Base-by-base conservation (phyloP, 2,888 invertebrate species). In the Limnephilus rhombicus region DNA sequence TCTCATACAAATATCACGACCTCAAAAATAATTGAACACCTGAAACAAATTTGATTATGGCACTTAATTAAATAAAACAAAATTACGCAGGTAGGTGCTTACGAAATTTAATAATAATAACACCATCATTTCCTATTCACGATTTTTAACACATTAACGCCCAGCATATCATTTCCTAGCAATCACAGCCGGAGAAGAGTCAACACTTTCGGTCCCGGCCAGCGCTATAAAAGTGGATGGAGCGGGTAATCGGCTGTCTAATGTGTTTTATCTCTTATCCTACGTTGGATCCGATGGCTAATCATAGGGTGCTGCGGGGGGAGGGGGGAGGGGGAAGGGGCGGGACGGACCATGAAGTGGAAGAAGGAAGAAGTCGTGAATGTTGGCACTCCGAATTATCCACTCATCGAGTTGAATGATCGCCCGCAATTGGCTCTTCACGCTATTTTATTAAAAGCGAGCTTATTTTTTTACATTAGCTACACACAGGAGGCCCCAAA, bases 251-350 rank as follows among this genome's bases (percentile, higher is more conserved):
- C 80, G 80, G 81, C 37, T 68, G 85, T 80, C 91, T 91, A 91
- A 91, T 91, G 91, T 87, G 87, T 91, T 91, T 91, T 91, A 91
- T 91, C 91, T 80, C 24, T 68, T 68, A 68, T 68, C 68, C 68
- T 68, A 80, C 80, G 86, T 91, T 49, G 68, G 80, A 91, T 91
- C 91, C 91, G 91, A 91, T 91, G n/a, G 81, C 24, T 91, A 91
- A 91, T 91, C 45, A 91, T 91, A 91, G 91, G 91, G 86, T 91
- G 49, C 90, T 24, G 24, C 11, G 34, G 24, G 24, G n/a, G 86
- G 13, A n/a, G 80, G 49, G 31, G 15, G 86, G 24, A 13, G 41
- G 49, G 18, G 90, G 85, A 68, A 85, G 49, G 80, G 45, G 49
- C 45, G 85, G 87, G 87, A 31, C 49, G 90, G 53, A 49, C 24